Percentiles rank a stretch among this genome's conserved stretches.
phyloP scores from a whole-genome alignment of 2,888 invertebrate genomes.

The Drosophila acutilabella region DNA sequence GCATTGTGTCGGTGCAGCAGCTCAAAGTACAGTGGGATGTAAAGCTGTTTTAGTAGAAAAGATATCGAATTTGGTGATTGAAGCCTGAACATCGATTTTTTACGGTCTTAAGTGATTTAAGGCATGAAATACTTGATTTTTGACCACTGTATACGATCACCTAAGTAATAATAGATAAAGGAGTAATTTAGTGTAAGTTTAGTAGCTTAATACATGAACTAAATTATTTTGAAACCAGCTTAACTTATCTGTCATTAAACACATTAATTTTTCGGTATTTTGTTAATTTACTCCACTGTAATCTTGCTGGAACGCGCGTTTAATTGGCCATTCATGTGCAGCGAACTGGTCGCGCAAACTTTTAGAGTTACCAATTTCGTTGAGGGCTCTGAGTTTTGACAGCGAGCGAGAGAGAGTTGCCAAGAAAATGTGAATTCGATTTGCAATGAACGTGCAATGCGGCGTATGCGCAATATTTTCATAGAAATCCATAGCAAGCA shows the following conservation, averaged over 20 bases:
- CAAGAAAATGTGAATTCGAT: slow-evolving; percentile 51
- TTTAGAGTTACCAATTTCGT: slow-evolving; percentile 44
- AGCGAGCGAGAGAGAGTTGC: slow-evolving; percentile 10
- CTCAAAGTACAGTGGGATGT: background rate
- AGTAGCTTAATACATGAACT: too few relatives aligned
- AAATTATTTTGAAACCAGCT: too few relatives aligned
- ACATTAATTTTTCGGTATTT: too few relatives aligned
- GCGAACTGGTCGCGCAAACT: slow-evolving; percentile 46
- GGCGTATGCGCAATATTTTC: slow-evolving; percentile 67
- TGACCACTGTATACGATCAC: background rate
- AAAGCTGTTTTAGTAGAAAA: background rate
- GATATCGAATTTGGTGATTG: background rate
- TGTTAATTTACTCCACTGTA: background rate
- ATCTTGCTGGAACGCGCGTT: slow-evolving; percentile 42
- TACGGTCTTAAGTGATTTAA: too few relatives aligned
- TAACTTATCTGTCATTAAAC: too few relatives aligned
- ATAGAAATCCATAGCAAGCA: slow-evolving; percentile 22
- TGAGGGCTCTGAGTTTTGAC: slow-evolving; percentile 5
- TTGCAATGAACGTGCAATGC: slow-evolving; percentile 57
- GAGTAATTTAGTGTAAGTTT: too few relatives aligned
- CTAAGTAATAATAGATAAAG: too few relatives aligned
- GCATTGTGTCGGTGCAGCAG: slow-evolving; percentile 13
- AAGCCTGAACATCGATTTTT: slow-evolving; percentile 18
- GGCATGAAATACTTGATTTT: background rate
- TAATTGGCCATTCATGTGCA: slow-evolving; percentile 72